These are phyloP conservation scores for Mimumesa dahlbomi DNA, from an alignment of 2,888 invertebrate genomes.

Conservation along the genomic window DNA sequence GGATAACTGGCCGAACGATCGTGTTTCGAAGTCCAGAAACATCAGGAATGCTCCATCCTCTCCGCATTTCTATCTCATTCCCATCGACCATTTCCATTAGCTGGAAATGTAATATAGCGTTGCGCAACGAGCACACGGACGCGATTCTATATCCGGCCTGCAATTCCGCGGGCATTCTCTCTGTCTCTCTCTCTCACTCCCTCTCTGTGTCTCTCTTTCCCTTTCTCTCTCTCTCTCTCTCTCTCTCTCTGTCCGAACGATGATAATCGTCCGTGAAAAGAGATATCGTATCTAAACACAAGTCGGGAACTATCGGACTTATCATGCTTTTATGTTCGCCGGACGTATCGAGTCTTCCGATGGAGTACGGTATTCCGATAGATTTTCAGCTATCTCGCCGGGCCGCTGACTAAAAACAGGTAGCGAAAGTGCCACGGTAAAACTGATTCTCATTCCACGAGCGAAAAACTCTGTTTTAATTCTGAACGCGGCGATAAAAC, in stretches of 20 bases:
- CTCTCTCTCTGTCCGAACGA: too few species aligned
- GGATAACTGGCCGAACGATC: conserved; percentile 61
- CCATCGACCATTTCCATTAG: conserved; percentile 65
- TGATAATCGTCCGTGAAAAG: conserved; percentile 46
- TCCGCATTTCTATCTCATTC: conserved; percentile 59
- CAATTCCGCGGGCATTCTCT: conserved; percentile 19
- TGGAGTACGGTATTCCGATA: conserved; percentile 11
- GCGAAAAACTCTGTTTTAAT: conserved; percentile 60
- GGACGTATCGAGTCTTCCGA: conserved; percentile 3
- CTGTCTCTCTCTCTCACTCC: too few species aligned
- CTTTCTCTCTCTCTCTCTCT: too few species aligned
- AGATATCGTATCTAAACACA: conserved; percentile 16
- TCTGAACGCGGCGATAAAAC: conserved; percentile 54
- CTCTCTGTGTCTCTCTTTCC: too few species aligned
- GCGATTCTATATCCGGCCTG: conserved; percentile 10
- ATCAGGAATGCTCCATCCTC: conserved; percentile 62
- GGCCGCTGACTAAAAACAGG: conserved; percentile 15
- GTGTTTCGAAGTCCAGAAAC: conserved; percentile 67
- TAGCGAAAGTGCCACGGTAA: conserved; percentile 33
- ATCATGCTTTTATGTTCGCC: conserved; percentile 10
- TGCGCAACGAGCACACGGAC: conserved; percentile 29
- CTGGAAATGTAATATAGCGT: conserved; percentile 64
- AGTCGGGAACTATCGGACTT: conserved; percentile 3
- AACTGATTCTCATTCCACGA: conserved; percentile 54
- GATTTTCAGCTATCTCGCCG: conserved; percentile 4